Base-by-base conservation (phyloP, 2,113 vertebrate species). In the Eudyptes chrysolophus region DNA sequence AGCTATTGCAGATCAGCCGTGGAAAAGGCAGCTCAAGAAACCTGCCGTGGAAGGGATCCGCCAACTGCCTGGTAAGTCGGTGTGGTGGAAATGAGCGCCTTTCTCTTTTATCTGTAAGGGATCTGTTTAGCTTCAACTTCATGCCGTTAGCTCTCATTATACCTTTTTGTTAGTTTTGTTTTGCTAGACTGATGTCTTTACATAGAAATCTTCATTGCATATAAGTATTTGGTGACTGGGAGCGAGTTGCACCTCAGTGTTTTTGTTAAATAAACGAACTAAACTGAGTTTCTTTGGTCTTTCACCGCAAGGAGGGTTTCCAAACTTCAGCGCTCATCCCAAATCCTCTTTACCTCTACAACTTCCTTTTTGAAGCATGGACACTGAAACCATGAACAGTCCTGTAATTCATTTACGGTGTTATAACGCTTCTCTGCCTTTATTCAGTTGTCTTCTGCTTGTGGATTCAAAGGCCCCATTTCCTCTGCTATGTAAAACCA, bases 241-340 rank as follows among this genome's bases (percentile, higher is more conserved):
- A 75, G 17, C 4, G 11, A 76, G 72, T 54, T 36, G 55, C 69
- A n/a, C n/a, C 48, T 84, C 42, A 4, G 21, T 16, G 27, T 40
- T 87, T 94, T 85, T 4, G 58, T 69, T 49, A 71, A 89, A 46
- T 36, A 68, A 74, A 83, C 13, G 7, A 49, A 61, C 8, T 48
- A 70, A n/a, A 68, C 16, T 12, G 30, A 26, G 11, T 65, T 85
- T 58, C 40, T 85, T 48, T 83, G 26, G 46, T 65, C 22, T 88
- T 65, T 88, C 8, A 16, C 7, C 3, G 1, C 42, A 52, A 61
- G 80, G 30, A 52, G 20, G 27, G 42, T 57, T 90, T 90, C 19
- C 52, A 75, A 21, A 81, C n/a, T 40, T 75, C 9, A 21, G 6
- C 0, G 0, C 36, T 81, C 58, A 32, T 36, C 36, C 55, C 18